Percentiles rank a stretch among this genome's conserved stretches.
These are phyloP conservation scores for Griposia aprilina DNA, from an alignment of 2,888 invertebrate genomes.

Conservation along the genomic window DNA sequence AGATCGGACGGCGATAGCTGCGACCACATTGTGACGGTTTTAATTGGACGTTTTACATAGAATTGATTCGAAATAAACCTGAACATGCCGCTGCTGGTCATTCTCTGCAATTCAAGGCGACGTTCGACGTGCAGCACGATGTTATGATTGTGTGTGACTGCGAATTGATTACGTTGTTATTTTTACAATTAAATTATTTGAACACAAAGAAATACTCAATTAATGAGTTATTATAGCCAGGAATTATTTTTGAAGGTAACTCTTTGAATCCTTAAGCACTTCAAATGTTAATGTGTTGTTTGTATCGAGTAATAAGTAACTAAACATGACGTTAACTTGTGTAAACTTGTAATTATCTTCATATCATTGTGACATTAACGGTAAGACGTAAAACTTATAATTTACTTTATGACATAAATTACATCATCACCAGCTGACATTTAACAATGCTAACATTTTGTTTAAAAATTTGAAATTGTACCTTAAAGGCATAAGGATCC, in stretches of 20 bases:
- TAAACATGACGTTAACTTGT: background rate
- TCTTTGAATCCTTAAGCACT: slow-evolving; percentile 4
- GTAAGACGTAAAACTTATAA: slow-evolving; percentile 2
- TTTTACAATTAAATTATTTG: slow-evolving; percentile 40
- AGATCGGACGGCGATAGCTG: slow-evolving; percentile 59
- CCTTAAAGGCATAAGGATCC: slow-evolving; percentile 12
- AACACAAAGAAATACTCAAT: slow-evolving; percentile 42
- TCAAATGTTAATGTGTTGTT: background rate
- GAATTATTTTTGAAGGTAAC: slow-evolving; percentile 19
- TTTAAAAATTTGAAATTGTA: slow-evolving; percentile 17
- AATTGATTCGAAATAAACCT: slow-evolving; percentile 66
- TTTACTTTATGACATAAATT: background rate
- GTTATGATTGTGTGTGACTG: slow-evolving; percentile 46
- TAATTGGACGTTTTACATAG: slow-evolving; percentile 80
- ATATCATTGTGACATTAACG: background rate
- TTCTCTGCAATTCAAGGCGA: slow-evolving; percentile 61
- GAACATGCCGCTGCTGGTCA: slow-evolving; percentile 57
- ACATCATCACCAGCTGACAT: slow-evolving; percentile 30
- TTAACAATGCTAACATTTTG: slow-evolving; percentile 3
- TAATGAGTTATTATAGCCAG: slow-evolving; percentile 13
- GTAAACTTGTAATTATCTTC: background rate
- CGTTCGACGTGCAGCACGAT: slow-evolving; percentile 57
- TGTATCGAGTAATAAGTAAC: slow-evolving; percentile 13
- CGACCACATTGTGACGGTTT: slow-evolving; percentile 76
- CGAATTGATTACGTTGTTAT: slow-evolving; percentile 48